phyloP scores from a whole-genome alignment of 2,797 vertebrate genomes.

The Apogon hyalosoma region DNA sequence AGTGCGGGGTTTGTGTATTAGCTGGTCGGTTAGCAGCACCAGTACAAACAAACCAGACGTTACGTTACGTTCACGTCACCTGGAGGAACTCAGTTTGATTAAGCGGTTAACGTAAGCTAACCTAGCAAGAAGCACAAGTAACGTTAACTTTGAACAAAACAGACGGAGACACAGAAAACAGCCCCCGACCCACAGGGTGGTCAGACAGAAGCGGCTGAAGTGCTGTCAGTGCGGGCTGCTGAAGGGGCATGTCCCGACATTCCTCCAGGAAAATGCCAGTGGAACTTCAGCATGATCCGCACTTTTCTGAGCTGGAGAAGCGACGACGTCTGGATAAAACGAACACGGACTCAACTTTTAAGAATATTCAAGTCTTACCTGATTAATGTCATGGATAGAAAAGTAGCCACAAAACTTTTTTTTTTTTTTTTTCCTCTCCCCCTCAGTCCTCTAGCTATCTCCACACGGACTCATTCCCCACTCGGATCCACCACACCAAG shows the following conservation, averaged over 20 bases:
- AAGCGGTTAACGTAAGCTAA: no score
- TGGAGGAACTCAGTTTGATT: no score
- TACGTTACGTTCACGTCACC: no score
- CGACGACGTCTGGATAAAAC: not conserved
- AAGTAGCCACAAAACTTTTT: constrained; percentile 64
- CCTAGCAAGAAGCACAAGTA: not conserved
- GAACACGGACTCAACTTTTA: not conserved
- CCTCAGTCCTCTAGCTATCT: constrained; percentile 65
- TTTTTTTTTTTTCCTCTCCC: not conserved
- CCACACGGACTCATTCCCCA: constrained; percentile 65
- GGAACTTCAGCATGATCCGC: no score
- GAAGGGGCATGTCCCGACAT: constrained; percentile 76
- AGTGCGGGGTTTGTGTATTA: no score
- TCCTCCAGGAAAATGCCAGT: constrained; percentile 47
- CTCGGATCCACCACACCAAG: constrained; percentile 56
- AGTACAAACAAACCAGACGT: no score
- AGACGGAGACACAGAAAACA: not conserved
- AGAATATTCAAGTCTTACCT: constrained; percentile 70
- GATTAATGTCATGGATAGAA: constrained; percentile 76
- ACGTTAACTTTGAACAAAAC: not conserved
- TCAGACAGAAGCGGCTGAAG: not conserved
- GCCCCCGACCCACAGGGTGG: not conserved
- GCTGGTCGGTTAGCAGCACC: no score
- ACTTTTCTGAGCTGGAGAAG: constrained; percentile 4
- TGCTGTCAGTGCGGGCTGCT: constrained; percentile 61